A percentile compares a stretch with the other conserved stretches of the same genome.
These are phyloP conservation scores for Rhagologus leucostigma DNA, from an alignment of 2,113 vertebrate species.

Conservation along the genomic window DNA sequence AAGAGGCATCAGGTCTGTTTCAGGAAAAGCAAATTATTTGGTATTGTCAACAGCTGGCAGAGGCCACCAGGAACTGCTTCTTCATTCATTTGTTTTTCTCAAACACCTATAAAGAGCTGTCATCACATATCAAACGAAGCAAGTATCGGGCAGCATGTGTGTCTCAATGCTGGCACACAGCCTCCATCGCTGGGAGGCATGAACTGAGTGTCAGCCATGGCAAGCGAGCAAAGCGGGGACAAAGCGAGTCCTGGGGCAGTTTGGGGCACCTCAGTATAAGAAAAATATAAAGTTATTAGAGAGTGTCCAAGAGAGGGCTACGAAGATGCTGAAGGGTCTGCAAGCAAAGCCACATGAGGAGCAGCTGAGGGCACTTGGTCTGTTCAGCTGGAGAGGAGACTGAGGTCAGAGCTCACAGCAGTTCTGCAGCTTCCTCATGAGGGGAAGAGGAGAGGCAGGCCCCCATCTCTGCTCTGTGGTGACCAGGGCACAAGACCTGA, in stretches of 20 bases:
- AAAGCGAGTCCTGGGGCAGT: background rate
- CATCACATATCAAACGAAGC: constrained; percentile 13
- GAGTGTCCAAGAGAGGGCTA: background rate
- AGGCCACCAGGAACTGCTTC: constrained; percentile 55
- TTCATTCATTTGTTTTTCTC: constrained; percentile 61
- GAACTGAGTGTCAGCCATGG: background rate
- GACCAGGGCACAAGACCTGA: background rate
- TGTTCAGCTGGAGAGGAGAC: background rate
- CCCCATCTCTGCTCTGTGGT: background rate
- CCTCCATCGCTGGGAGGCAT: background rate
- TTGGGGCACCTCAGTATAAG: background rate
- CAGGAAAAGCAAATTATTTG: constrained; percentile 23
- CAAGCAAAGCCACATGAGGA: background rate
- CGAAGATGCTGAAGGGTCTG: background rate
- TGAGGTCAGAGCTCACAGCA: background rate
- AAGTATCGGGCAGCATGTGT: background rate
- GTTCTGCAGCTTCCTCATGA: rapidly evolving
- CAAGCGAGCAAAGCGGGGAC: background rate
- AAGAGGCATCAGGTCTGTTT: constrained; percentile 31
- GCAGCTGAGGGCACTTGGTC: background rate
- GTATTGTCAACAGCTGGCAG: constrained; percentile 50
- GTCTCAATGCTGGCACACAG: background rate
- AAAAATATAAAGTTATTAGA: background rate
- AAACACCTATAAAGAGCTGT: constrained; percentile 24
- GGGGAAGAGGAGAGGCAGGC: background rate